Evolutionary conservation across 2,113 vertebrate genomes (phyloP).

Genomic region (Phycodurus eques): DNA sequence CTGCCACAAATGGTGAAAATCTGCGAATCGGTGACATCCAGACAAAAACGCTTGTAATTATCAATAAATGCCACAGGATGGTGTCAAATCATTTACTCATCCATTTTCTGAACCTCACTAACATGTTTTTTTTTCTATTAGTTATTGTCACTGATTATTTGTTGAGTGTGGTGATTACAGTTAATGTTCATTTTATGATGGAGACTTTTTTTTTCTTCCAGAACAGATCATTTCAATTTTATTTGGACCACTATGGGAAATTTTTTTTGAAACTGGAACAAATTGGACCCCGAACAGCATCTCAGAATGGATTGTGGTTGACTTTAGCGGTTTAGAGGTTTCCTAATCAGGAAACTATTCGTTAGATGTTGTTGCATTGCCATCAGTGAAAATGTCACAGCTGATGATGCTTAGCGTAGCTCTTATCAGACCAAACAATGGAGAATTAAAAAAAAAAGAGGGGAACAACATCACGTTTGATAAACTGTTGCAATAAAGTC

Average conservation of each 20-base stretch:
- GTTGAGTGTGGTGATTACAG: no score
- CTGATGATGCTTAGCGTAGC: constrained; percentile 29
- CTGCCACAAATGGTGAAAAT: no score
- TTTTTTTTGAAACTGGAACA: background rate
- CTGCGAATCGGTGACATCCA: no score
- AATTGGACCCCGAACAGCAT: background rate
- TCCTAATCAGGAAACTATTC: constrained; percentile 44
- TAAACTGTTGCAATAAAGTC: constrained; percentile 6
- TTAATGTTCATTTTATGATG: no score
- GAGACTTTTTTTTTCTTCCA: no score
- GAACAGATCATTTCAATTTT: no score
- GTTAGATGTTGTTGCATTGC: constrained; percentile 43
- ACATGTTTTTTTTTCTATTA: background rate
- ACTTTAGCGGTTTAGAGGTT: background rate
- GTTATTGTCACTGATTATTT: constrained; percentile 6
- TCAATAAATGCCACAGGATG: no score
- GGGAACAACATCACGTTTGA: constrained; percentile 4
- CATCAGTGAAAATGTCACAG: constrained; percentile 53
- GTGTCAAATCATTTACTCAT: no score
- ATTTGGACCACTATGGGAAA: background rate
- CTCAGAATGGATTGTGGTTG: background rate
- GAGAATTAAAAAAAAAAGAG: constrained; percentile 12
- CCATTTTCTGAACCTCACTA: no score
- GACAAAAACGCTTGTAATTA: no score
- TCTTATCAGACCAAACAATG: constrained; percentile 52